These are phyloP conservation scores for Rotaria socialis DNA, from an alignment of 2,888 invertebrate species.

Conservation along the genomic window DNA sequence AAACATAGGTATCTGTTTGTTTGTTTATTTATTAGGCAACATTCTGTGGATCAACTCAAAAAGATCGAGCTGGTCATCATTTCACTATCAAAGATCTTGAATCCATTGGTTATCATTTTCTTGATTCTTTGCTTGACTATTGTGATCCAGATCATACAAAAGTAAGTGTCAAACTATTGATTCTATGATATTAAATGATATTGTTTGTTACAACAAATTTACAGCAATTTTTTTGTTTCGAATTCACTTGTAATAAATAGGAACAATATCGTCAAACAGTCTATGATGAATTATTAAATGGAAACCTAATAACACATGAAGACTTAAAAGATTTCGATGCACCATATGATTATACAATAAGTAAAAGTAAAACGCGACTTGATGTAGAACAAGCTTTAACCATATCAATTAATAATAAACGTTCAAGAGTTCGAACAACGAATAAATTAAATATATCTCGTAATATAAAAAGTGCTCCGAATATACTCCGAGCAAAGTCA, in stretches of 20 bases:
- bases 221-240: background rate
- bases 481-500: background rate
- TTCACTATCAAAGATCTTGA: slow-evolving; percentile 77
- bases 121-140: slow-evolving; percentile 84
- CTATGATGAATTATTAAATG: background rate
- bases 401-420: background rate
- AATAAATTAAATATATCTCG: background rate
- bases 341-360: background rate
- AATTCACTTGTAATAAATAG: background rate
- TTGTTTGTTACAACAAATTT: background rate
- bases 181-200: background rate
- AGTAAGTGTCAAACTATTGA: slow-evolving; percentile 50
- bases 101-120: slow-evolving; percentile 79
- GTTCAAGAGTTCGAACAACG: background rate
- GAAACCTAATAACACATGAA: background rate
- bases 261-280: slow-evolving; percentile 2
- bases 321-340: background rate
- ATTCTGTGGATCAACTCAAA: slow-evolving; percentile 76
- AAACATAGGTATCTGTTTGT: background rate
- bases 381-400: background rate
- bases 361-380: background rate
- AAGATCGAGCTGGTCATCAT: slow-evolving; percentile 74
- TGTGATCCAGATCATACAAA: slow-evolving; percentile 65
- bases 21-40: slow-evolving; percentile 66
- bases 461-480: background rate